Evolutionary conservation across 2,888 invertebrate genomes (phyloP).

Genomic region (Hyposoter dolosus): DNA sequence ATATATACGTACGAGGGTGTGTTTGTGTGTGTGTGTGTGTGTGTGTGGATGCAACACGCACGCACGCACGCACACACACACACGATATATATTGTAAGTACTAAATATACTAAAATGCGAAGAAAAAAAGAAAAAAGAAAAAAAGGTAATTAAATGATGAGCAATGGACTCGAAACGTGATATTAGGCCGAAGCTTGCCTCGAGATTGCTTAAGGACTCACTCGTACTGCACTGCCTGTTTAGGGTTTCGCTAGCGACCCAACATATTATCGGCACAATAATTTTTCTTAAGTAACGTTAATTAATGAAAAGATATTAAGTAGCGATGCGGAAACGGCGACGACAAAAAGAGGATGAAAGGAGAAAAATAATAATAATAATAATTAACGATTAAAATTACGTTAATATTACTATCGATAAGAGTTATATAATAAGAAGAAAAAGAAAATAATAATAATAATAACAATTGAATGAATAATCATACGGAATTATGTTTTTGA

Average conservation of each 20-base stretch:
- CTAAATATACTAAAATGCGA: conserved; percentile 74
- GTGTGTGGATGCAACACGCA: conserved; percentile 3
- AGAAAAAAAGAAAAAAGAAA: conserved; percentile 71
- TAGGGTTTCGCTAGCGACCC: conserved; percentile 84
- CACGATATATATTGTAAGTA: conserved; percentile 76
- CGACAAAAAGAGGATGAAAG: conserved; percentile 17
- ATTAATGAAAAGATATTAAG: conserved; percentile 71
- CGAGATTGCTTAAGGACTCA: conserved; percentile 85
- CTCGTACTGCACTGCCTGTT: conserved; percentile 85
- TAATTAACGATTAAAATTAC: not conserved
- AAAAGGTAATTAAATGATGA: conserved; percentile 80
- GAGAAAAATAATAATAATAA: conserved; percentile 5
- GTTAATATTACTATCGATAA: not conserved
- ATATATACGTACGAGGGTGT: conserved; percentile 23
- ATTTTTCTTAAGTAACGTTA: conserved; percentile 84
- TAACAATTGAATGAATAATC: conserved; percentile 18
- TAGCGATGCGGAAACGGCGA: conserved; percentile 52
- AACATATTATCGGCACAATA: conserved; percentile 85
- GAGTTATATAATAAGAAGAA: not conserved
- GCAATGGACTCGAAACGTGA: conserved; percentile 85
- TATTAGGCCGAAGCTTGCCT: conserved; percentile 85
- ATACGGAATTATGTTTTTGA: conserved; percentile 60
- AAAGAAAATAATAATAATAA: conserved; percentile 32
- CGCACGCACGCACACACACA: too few relatives aligned
- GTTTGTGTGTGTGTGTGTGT: conserved; percentile 15